These are phyloP conservation scores for Andrena trimmerana DNA, from an alignment of 2,888 invertebrate species.

Conservation along the genomic window DNA sequence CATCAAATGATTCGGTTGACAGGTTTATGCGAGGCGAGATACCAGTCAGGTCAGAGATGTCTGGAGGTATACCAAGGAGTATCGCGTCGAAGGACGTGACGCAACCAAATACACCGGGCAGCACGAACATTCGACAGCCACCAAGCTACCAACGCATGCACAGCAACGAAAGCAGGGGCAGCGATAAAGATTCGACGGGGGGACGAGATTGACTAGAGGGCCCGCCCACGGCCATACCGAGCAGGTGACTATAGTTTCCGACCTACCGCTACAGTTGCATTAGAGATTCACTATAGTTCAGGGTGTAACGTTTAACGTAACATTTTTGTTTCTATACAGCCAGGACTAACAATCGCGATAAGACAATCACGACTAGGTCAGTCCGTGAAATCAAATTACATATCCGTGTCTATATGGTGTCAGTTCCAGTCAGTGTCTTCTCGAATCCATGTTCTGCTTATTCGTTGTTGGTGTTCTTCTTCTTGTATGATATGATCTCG, in stretches of 20 bases:
- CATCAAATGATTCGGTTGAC: slow-evolving; percentile 70
- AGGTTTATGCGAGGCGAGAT: slow-evolving; percentile 97
- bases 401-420: slow-evolving; percentile 58
- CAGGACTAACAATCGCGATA: slow-evolving; percentile 74
- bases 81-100: slow-evolving; percentile 80
- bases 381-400: slow-evolving; percentile 65
- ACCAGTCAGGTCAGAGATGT: slow-evolving; percentile 86
- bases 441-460: slow-evolving; percentile 35
- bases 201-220: slow-evolving; percentile 93
- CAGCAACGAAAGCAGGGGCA: slow-evolving; percentile 93
- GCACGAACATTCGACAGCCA: slow-evolving; percentile 89
- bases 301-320: slow-evolving; percentile 36
- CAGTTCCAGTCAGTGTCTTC: slow-evolving; percentile 26
- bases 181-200: slow-evolving; percentile 89
- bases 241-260: slow-evolving; percentile 68
- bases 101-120: slow-evolving; percentile 90
- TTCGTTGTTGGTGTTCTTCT: slow-evolving; percentile 21
- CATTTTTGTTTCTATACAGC: slow-evolving; percentile 75
- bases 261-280: background rate
- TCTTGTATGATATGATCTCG: background rate
- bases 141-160: slow-evolving; percentile 94
- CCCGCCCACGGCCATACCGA: slow-evolving; percentile 86
- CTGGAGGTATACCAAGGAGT: slow-evolving; percentile 79
- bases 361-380: slow-evolving; percentile 78
- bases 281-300: slow-evolving; percentile 6